These are phyloP conservation scores for Indicator indicator DNA, from an alignment of 2,113 vertebrate species.

Conservation along the genomic window DNA sequence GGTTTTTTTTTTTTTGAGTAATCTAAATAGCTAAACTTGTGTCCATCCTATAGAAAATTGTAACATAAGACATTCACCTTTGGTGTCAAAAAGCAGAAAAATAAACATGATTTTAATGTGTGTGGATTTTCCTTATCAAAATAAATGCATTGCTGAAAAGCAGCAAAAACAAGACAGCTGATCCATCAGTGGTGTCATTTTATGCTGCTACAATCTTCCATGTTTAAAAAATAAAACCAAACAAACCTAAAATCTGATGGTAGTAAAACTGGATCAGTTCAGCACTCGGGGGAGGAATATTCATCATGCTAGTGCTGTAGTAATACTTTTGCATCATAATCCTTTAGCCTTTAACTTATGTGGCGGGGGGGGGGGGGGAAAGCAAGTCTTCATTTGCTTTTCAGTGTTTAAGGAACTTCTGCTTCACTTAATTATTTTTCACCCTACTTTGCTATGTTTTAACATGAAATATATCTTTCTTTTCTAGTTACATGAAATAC, in stretches of 20 bases:
- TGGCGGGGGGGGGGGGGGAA: not conserved
- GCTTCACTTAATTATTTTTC: not conserved
- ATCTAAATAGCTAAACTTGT: constrained; percentile 50
- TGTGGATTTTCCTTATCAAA: constrained; percentile 62
- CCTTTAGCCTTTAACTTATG: not conserved
- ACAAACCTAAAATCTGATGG: not conserved
- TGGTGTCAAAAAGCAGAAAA: constrained; percentile 63
- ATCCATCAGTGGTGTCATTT: constrained; percentile 59
- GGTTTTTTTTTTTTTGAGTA: constrained; percentile 51
- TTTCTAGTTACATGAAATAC: constrained; percentile 2
- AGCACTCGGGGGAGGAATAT: not conserved
- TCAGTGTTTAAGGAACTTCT: not conserved
- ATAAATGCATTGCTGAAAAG: constrained; percentile 58
- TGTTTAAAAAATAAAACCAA: not conserved
- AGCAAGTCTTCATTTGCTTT: not conserved
- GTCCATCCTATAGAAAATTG: constrained; percentile 69
- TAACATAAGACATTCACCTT: constrained; percentile 64
- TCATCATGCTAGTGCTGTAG: not conserved
- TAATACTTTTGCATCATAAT: not conserved
- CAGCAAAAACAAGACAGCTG: not conserved
- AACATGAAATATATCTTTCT: not conserved
- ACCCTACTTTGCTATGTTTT: not conserved
- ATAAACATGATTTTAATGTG: constrained; percentile 69
- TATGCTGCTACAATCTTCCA: constrained; percentile 19
- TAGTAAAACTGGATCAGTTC: constrained; percentile 33